Percentiles rank a stretch among this genome's conserved stretches.
phyloP scores from a whole-genome alignment of 2,797 vertebrate genomes.

The Zalophus californianus region DNA sequence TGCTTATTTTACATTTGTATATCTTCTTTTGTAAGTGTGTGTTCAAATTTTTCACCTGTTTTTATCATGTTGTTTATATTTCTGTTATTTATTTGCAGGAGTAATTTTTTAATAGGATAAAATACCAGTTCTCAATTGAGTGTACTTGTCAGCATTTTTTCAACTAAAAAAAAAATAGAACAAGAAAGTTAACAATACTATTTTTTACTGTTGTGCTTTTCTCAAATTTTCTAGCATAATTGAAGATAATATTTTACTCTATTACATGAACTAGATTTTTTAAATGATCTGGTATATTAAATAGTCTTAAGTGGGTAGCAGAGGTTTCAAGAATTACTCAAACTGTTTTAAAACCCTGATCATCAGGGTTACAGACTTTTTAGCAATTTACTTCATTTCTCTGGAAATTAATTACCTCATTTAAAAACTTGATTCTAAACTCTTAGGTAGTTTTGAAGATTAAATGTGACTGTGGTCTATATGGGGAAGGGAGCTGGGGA shows the following conservation, averaged over 20 bases:
- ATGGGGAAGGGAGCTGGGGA: neutral
- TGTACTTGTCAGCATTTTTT: neutral
- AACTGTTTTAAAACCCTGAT: neutral
- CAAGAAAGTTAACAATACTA: neutral
- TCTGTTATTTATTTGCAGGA: neutral
- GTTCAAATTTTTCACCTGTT: neutral
- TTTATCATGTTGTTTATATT: neutral
- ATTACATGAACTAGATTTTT: neutral
- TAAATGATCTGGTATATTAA: neutral
- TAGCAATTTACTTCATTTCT: neutral
- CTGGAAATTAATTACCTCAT: neutral
- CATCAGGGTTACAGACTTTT: neutral
- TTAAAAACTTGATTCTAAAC: neutral
- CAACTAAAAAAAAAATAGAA: neutral
- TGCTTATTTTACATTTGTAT: neutral
- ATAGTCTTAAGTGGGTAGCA: neutral
- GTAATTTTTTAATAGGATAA: conserved; percentile 5
- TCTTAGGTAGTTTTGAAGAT: neutral
- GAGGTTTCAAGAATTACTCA: neutral
- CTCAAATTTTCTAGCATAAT: neutral
- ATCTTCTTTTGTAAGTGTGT: neutral
- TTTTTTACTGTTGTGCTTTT: neutral
- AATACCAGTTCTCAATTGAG: neutral
- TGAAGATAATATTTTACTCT: neutral
- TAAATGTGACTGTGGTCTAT: neutral